A percentile compares a stretch with the other conserved stretches of the same genome.
These are phyloP conservation scores for Hylaeus volcanicus DNA, from an alignment of 1,140 invertebrate genomes.

Conservation along the genomic window DNA sequence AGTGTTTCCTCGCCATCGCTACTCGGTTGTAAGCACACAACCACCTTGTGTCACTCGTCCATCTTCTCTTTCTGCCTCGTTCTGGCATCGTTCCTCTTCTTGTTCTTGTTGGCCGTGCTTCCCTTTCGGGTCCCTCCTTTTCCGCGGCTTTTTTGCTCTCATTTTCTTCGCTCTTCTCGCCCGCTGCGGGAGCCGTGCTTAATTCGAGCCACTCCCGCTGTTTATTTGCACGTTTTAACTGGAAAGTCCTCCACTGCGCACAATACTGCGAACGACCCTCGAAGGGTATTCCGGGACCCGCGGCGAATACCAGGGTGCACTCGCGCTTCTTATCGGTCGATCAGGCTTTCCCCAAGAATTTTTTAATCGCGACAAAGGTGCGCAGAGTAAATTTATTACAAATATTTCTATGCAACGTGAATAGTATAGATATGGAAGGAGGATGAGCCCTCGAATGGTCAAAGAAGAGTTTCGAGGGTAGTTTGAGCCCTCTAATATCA, in stretches of 20 bases:
- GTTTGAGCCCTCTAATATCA: no score
- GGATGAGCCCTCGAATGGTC: no score
- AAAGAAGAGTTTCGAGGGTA: no score
- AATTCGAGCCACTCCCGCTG: constrained; percentile 58
- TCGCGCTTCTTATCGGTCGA: constrained; percentile 22
- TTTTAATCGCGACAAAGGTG: background rate
- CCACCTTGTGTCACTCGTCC: constrained; percentile 65
- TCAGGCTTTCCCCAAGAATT: background rate
- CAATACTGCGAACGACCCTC: constrained; percentile 55
- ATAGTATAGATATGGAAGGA: no score
- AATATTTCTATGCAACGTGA: no score
- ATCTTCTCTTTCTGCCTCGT: constrained; percentile 18
- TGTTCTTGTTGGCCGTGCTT: constrained; percentile 11
- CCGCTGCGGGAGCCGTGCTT: constrained; percentile 51
- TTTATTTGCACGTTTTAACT: constrained; percentile 65
- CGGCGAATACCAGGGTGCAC: constrained; percentile 12
- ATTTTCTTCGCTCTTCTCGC: constrained; percentile 35
- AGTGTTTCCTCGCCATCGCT: constrained; percentile 18
- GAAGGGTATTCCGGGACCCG: constrained; percentile 42
- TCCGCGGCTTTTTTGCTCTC: constrained; percentile 18
- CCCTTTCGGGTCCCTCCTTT: constrained; percentile 1
- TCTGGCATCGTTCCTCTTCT: constrained; percentile 21
- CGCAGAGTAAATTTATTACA: no score
- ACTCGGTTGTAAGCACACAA: constrained; percentile 35
- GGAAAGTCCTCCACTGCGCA: constrained; percentile 55